Percentiles rank a stretch among this genome's conserved stretches.
These are phyloP conservation scores for Macrochelys suwanniensis DNA, from an alignment of 2,797 vertebrate species.

Conservation along the genomic window DNA sequence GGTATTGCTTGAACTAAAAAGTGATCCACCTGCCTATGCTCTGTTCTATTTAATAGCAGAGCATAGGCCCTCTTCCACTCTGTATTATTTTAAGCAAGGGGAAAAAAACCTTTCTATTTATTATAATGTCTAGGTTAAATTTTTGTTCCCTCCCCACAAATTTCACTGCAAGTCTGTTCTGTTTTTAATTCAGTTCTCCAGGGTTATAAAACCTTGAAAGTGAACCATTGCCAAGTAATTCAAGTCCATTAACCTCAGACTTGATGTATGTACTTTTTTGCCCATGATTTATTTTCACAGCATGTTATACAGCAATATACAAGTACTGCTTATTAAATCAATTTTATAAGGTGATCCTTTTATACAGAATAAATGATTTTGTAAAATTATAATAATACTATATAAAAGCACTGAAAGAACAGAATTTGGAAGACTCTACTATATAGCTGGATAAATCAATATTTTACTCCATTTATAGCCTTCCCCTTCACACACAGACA, in stretches of 20 bases:
- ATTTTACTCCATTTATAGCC: neutral
- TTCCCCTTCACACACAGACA: neutral
- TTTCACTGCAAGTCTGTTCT: neutral
- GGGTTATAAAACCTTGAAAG: constrained; percentile 31
- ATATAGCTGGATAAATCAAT: neutral
- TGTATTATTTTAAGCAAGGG: neutral
- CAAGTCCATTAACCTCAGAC: constrained; percentile 14
- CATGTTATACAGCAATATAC: constrained; percentile 23
- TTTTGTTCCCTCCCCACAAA: neutral
- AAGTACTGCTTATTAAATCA: constrained; percentile 8
- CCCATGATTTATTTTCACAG: constrained; percentile 35
- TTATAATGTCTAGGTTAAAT: neutral
- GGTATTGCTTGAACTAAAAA: constrained; percentile 20
- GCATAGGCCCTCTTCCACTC: neutral
- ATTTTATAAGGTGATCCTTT: neutral
- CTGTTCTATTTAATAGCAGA: constrained; percentile 27
- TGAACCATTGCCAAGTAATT: constrained; percentile 40
- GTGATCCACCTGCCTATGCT: constrained; percentile 29
- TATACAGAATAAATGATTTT: neutral
- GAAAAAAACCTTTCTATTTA: neutral
- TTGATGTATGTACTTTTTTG: constrained; percentile 5
- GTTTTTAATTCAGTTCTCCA: constrained; percentile 26
- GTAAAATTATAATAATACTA: neutral
- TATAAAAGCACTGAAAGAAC: neutral
- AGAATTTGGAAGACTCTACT: neutral